phyloP scores from a whole-genome alignment of 2,113 vertebrate genomes.

The Gorsachius goisagi region DNA sequence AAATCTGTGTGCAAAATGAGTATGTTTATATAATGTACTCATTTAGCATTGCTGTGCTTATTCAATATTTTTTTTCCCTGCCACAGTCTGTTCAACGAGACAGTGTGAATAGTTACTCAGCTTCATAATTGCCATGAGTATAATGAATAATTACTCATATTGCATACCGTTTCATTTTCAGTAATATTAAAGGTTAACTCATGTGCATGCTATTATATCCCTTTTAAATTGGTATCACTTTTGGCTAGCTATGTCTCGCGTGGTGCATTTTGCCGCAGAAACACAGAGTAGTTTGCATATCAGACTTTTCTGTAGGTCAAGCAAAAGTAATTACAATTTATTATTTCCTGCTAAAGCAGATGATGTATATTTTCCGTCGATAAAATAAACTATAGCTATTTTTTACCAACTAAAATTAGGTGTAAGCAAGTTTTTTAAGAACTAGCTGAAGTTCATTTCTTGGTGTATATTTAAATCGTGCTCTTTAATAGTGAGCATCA shows the following conservation, averaged over 20 bases:
- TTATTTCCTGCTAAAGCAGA: conserved; percentile 13
- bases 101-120: background rate
- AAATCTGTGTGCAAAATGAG: background rate
- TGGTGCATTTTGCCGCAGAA: background rate
- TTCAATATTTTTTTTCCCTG: background rate
- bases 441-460: background rate
- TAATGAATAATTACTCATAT: conserved; percentile 44
- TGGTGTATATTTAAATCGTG: background rate
- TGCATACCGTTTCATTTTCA: conserved; percentile 38
- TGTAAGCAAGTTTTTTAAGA: background rate
- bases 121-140: conserved; percentile 21
- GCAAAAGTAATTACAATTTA: background rate
- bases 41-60: background rate
- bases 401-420: background rate
- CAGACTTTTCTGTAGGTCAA: background rate
- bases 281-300: background rate
- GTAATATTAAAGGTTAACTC: conserved; percentile 24
- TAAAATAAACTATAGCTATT: background rate
- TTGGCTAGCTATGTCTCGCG: background rate
- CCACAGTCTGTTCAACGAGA: background rate
- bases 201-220: background rate
- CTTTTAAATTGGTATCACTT: background rate
- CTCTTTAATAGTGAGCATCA: background rate
- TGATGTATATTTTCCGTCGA: background rate
- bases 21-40: background rate